Base-by-base conservation (phyloP, 1,140 invertebrate species). In the Drosophila miranda region DNA sequence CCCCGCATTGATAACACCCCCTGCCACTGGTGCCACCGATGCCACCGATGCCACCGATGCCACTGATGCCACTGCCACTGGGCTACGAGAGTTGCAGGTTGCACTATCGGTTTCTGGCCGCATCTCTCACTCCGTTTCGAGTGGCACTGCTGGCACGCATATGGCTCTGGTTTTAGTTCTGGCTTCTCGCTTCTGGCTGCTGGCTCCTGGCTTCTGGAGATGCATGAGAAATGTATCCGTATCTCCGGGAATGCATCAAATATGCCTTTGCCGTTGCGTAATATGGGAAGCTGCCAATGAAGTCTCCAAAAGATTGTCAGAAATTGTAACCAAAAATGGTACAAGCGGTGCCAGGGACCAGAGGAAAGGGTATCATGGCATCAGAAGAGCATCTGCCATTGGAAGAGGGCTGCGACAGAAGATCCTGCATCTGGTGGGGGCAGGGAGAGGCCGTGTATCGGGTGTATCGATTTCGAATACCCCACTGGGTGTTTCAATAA, bases 151-250 rank as follows among this genome's bases (percentile, higher is more conserved):
- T 56, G 53, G 74, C 78, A 82, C 78, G 78, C 78, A 82, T 60
- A 61, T 44, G 14, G 42, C 19, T 38, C 51, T 38, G 11, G 13
- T 53, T 30, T 21, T 53, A 19, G 16, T 38, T 6, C 30, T 49
- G 19, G 19, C 19, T 19, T 2, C 19, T 19, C 0, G 16, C 16
- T 16, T 0, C 19, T 19, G 19, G 19, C 19, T 19, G 1, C 19
- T 19, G 19, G 19, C 19, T 19, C 19, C 19, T 30, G 64, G 64
- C 54, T 34, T 54, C n/a, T 30, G 34, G 8, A 68, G 62, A 68
- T 53, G 61, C 78, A 50, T 81, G 78, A 77, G 73, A 80, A 82
- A 80, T 81, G 78, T 81, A 77, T 82, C 74, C 62, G 64, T 56
- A 81, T 81, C 78, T 82, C 34, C 54, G 58, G 26, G 61, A 81